Base-by-base conservation (phyloP, 2,113 vertebrate species). In the Rhabdornis inornatus region DNA sequence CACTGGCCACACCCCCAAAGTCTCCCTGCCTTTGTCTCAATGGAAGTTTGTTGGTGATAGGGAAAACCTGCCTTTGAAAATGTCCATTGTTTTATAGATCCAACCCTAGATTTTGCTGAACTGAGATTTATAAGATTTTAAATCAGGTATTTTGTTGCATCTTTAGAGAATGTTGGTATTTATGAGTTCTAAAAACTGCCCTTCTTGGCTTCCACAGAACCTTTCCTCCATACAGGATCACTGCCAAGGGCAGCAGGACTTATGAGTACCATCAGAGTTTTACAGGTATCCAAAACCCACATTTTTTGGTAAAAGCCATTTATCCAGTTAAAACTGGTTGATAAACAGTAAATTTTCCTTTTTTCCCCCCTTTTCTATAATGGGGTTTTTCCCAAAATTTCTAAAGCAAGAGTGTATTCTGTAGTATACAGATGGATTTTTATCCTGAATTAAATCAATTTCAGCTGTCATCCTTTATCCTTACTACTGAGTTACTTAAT, bases 401-500 rank as follows among this genome's bases (percentile, higher is more conserved):
- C 17, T 27, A 66, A 65, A 86, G 44, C 17, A 17, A 8, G 5
- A 27, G 3, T 23, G 21, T 15, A 21, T 53, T 66, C 30, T 57
- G 47, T 20, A 30, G 14, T 2, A 12, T 21, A 52, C 22, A 37
- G 40, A 55, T 42, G 22, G 33, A 42, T 52, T 77, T 83, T 87
- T 87, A 77, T 83, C 11, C 0, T 33, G 55, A 50, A 35, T 85
- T 91, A 81, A 49, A 92, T 81, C 63, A 35, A n/a, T 66, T 92
- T 80, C 21, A 24, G 13, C 85, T 90, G 42, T 53, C 75, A 80
- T 59, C 60, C 20, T 75, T 83, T 76, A 35, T 70, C 40, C 37
- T 68, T 78, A 75, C 83, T 93, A 52, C 71, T 31, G 65, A 60
- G n/a, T 84, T 77, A 57, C 17, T 83, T 82, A 90, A 95, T 92